Evolutionary conservation across 2,113 vertebrate genomes (phyloP).

Genomic region (Natator depressus): DNA sequence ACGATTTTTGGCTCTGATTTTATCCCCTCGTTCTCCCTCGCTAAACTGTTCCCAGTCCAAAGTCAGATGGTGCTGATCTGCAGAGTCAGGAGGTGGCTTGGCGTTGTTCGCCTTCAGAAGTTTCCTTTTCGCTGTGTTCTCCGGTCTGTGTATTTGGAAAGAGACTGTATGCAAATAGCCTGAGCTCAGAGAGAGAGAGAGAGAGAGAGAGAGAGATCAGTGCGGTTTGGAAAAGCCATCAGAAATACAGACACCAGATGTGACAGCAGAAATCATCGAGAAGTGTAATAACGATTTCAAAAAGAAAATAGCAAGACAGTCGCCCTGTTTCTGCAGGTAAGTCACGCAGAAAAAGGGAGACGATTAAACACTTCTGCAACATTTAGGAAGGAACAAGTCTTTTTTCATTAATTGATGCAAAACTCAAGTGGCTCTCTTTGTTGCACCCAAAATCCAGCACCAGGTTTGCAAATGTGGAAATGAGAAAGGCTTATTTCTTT

Average conservation of each 20-base stretch:
- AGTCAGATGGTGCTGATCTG: background rate
- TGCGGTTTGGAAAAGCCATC: background rate
- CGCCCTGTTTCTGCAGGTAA: slow-evolving; percentile 37
- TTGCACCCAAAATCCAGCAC: background rate
- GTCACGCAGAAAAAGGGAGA: slow-evolving; percentile 23
- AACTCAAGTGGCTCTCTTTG: background rate
- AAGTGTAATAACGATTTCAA: background rate
- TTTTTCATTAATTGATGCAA: background rate
- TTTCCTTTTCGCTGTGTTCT: background rate
- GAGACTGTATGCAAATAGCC: background rate
- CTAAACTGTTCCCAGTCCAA: background rate
- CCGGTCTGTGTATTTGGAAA: background rate
- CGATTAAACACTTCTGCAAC: slow-evolving; percentile 25
- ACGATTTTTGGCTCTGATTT: background rate
- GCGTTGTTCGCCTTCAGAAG: background rate
- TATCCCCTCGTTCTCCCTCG: background rate
- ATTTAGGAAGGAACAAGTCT: background rate
- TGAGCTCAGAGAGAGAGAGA: background rate
- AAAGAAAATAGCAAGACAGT: slow-evolving; percentile 9
- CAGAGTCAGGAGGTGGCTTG: background rate
- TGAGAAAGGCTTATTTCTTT: slow-evolving; percentile 35
- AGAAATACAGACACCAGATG: background rate
- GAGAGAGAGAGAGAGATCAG: background rate
- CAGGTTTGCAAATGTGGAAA: slow-evolving; percentile 49
- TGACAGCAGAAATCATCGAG: background rate